These are phyloP conservation scores for Danio choprae DNA, from an alignment of 2,797 vertebrate species.

Conservation along the genomic window DNA sequence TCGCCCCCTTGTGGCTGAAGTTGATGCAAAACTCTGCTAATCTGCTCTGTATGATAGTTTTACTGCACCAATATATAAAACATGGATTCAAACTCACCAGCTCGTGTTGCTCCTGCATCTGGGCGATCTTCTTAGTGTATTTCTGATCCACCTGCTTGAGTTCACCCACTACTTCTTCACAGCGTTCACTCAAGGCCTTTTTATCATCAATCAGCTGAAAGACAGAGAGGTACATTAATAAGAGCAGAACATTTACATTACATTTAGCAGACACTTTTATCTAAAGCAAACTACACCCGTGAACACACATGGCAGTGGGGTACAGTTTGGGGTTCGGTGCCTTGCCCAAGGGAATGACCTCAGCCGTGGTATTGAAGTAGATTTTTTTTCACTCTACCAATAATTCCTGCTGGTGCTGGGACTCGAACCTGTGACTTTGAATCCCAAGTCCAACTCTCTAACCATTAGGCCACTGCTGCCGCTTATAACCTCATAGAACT, in stretches of 20 bases:
- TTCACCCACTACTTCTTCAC: slow-evolving; percentile 85
- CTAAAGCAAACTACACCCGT: no score
- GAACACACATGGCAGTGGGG: no score
- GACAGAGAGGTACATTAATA: background rate
- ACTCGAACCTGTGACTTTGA: no score
- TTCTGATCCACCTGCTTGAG: slow-evolving; percentile 91
- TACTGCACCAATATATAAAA: background rate
- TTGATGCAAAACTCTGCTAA: background rate
- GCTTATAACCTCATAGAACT: no score
- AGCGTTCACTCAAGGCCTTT: slow-evolving; percentile 87
- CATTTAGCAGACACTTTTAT: background rate
- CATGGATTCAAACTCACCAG: slow-evolving; percentile 80
- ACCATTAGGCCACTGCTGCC: no score
- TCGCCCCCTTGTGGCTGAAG: slow-evolving; percentile 11
- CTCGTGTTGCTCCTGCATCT: slow-evolving; percentile 92
- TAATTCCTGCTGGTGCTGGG: no score
- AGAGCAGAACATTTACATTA: background rate
- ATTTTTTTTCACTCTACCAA: no score
- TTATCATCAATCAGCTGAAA: slow-evolving; percentile 92
- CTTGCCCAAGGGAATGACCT: no score
- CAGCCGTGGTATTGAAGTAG: no score
- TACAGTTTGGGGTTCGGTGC: no score
- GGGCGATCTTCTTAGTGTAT: slow-evolving; percentile 85
- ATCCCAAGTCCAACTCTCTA: no score
- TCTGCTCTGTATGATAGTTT: background rate